These are phyloP conservation scores for Turdus rufiventris DNA, from an alignment of 2,113 vertebrate genomes.

Conservation along the genomic window DNA sequence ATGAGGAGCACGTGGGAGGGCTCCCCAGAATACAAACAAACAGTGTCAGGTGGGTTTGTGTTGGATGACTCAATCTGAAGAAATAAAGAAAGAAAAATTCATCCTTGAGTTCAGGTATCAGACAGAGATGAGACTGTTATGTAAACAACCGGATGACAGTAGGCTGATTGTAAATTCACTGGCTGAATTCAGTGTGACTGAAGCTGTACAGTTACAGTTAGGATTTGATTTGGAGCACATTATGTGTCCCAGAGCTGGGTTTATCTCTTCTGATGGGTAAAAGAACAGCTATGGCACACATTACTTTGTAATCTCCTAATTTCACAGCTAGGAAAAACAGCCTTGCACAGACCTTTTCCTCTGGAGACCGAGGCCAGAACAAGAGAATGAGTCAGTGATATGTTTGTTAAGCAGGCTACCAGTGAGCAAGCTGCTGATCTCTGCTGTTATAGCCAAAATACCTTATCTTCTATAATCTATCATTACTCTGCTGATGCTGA, in stretches of 20 bases:
- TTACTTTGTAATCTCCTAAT: background rate
- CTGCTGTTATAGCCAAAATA: background rate
- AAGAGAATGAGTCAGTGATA: background rate
- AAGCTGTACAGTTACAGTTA: background rate
- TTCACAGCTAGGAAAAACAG: background rate
- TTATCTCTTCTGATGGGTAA: background rate
- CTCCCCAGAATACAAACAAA: background rate
- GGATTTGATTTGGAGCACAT: background rate
- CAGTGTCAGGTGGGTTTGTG: background rate
- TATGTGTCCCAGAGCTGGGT: background rate
- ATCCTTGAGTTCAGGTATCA: background rate
- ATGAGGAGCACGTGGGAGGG: background rate
- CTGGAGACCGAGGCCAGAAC: background rate
- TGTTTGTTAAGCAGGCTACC: background rate
- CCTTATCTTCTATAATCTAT: background rate
- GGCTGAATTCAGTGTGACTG: background rate
- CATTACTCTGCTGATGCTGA: background rate
- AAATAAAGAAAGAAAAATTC: background rate
- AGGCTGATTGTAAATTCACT: background rate
- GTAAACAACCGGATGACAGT: background rate
- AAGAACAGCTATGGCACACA: background rate
- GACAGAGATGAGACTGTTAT: background rate
- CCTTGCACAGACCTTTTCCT: background rate
- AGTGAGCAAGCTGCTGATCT: background rate
- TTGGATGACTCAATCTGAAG: background rate